Evolutionary conservation across 1,140 invertebrate species (phyloP).

Genomic region (Lordiphosa mommai): DNA sequence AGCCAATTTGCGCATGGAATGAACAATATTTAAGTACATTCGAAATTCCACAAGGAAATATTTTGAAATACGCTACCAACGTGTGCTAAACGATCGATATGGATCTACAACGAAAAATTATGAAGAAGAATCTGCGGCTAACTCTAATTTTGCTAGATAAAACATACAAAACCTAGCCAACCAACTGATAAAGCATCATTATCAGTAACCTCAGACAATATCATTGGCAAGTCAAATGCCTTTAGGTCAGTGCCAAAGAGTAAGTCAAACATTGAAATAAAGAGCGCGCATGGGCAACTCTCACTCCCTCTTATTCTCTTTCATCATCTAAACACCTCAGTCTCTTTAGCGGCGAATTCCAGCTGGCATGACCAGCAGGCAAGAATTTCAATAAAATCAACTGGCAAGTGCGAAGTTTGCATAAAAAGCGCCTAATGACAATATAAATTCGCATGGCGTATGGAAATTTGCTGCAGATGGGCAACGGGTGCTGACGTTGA

Average conservation of each 20-base stretch:
- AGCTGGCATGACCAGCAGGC: conserved; percentile 18
- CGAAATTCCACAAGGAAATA: too few species aligned
- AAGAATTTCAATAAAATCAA: conserved; percentile 61
- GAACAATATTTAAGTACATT: too few species aligned
- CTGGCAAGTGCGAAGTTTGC: conserved; percentile 36
- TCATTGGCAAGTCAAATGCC: conserved; percentile 2
- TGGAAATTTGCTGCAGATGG: conserved; percentile 53
- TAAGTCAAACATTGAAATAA: too few species aligned
- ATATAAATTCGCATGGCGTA: conserved; percentile 62
- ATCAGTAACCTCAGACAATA: conserved; percentile 42
- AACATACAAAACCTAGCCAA: background rate
- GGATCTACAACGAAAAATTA: too few species aligned
- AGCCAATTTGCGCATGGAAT: too few species aligned
- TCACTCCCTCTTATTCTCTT: conserved; percentile 1
- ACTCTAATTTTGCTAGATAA: too few species aligned
- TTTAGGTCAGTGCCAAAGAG: conserved; percentile 62
- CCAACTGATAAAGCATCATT: background rate
- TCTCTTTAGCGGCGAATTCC: conserved; percentile 50
- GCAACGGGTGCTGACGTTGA: conserved; percentile 24
- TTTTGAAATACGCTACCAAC: too few species aligned
- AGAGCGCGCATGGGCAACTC: conserved; percentile 46
- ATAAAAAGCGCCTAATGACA: conserved; percentile 69
- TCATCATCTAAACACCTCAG: background rate
- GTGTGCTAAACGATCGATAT: too few species aligned
- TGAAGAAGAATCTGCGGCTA: too few species aligned